Evolutionary conservation across 2,888 invertebrate genomes (phyloP), one percentile per base, ranked within the genome.

Genomic region (Hemicrepidius hirtus): DNA sequence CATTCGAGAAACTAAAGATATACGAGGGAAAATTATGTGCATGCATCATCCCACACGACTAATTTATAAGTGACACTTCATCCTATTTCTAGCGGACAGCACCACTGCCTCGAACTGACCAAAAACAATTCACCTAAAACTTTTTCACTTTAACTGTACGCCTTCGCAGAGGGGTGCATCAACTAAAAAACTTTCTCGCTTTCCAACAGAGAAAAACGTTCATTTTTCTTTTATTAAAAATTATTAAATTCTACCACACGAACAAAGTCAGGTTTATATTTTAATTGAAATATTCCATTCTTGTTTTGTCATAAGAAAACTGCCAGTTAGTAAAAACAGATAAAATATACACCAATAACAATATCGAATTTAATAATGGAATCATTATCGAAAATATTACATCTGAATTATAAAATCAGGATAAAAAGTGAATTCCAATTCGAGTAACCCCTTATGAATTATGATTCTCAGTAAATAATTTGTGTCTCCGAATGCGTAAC

Each of bases 1-100:
- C 53, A 57, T 57, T 44, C 55, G 55, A 66, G 55, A 32, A 55
- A 16, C 16, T 53, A 65, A 65, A 66, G 53, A 66, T 66, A 66
- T 66, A 66, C 66, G 66, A 41, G 57, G 41, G 44, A 66, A 66
- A 66, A 55, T 66, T 66, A 66, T 66, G 66, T 66, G 55, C 55
- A 66, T 55, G 44, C 66, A 66, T 66, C 66, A 66, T 55, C 66
- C 44, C 57, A 24, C 44, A 20, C 55, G 55, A 18, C 55, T 66
- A 66, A 66, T 66, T 66, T 66, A 66, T 66, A 66, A 57, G 44
- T 55, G 53, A 41, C 40, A 66, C 66, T 66, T 66, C 55, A 44
- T 41, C 57, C 57, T 66, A 57, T 66, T 66, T 66, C 66, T 40
- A 41, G 65, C 49, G 46, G 46, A 63, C 24, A 37, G 18, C 65